Conservation (phyloP, 2,113 vertebrate genomes). For the Hoplias malabaricus region DNA sequence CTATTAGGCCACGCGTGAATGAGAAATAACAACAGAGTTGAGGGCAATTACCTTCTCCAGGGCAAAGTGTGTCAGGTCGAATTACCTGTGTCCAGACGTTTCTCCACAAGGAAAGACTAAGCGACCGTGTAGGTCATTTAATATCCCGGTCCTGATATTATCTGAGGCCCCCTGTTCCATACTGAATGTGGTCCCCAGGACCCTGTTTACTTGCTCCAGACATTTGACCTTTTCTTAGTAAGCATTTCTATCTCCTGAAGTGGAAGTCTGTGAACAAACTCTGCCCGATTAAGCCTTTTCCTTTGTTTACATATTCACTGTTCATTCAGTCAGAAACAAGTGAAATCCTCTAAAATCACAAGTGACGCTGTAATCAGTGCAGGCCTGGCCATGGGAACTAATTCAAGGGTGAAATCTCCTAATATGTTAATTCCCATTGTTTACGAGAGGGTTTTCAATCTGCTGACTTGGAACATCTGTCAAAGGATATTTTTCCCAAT, state of each 20-base stretch:
- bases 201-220: neutral
- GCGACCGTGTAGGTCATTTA: neutral
- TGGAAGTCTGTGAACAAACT: neutral
- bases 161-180: neutral
- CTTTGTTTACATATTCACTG: neutral
- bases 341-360: neutral
- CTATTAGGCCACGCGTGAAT: slow-evolving; percentile 71
- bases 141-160: neutral
- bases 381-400: neutral
- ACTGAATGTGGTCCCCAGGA: neutral
- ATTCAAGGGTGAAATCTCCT: neutral
- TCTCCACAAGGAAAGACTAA: slow-evolving; percentile 42
- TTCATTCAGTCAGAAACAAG: neutral
- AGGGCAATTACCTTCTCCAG: slow-evolving; percentile 66
- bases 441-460: neutral
- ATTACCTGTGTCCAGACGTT: slow-evolving; percentile 65
- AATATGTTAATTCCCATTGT: neutral
- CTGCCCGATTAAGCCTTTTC: neutral
- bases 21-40: slow-evolving; percentile 69
- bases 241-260: neutral
- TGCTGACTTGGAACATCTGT: too few relatives aligned
- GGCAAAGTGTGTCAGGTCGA: slow-evolving; percentile 65
- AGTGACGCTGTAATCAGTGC: neutral
- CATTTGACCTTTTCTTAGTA: neutral
- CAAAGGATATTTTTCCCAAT: too few relatives aligned